Base-by-base conservation (phyloP, 2,888 invertebrate species). In the Chloroclystis v-ata region DNA sequence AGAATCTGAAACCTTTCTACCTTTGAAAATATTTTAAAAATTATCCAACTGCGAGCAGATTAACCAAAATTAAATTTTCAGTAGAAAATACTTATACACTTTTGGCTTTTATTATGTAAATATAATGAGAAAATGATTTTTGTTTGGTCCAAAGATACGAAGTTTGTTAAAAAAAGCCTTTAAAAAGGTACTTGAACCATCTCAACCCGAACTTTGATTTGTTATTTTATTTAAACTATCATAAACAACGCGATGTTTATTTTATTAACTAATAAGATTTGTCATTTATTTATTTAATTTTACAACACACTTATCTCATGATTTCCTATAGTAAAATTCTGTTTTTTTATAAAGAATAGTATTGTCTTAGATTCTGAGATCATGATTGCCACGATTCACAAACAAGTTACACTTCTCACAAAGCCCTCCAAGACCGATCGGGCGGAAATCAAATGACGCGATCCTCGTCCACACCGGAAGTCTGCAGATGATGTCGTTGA, bases 381-480 rank as follows among this genome's bases (percentile, higher is more conserved):
- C 10, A 6, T 11, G 35, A 24, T 35, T 33, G 20, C 11, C 20
- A 35, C 16, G 12, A 11, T 28, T 35, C 35, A 16, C 8, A 35
- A 42, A 33, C 26, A 11, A 25, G 38, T 38, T 30, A 38, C 29
- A 44, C 14, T 41, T 9, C 12, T 28, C 10, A 14, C 20, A 37
- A 47, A 42, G 33, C 33, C 30, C 30, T 33, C 16, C 33, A 40
- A 54, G 57, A 60, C 53, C 53, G 65, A 58, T 57, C 39, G 29
- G 13, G 51, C 67, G 78, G 78, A 77, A 78, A 78, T 78, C 73
- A 75, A 75, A 76, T 75, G 72, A 73, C 63, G 50, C 60, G 67
- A 67, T 68, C 65, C 65, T 57, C 61, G 68, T 65, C 65, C 68
- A 64, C 56, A 60, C 62, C 71, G 77, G 77, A 76, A 61, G 72